A percentile compares a stretch with the other conserved stretches of the same genome.
Conservation (phyloP, 2,888 invertebrate genomes). For the Eupithecia subfuscata region DNA sequence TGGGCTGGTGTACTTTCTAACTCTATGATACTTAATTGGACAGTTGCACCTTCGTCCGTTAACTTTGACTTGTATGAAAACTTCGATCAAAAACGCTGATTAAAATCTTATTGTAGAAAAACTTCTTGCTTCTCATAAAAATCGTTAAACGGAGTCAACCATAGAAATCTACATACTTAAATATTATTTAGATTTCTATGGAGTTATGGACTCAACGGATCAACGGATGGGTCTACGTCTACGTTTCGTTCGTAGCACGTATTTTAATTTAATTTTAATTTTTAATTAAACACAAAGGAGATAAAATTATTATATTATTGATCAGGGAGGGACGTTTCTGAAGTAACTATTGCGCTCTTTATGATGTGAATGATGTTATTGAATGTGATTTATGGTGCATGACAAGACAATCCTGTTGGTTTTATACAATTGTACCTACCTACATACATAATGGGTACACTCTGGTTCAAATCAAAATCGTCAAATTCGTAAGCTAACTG, state of each 20-base stretch:
- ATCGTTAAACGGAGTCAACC: not conserved
- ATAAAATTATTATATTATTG: not conserved
- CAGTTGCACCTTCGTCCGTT: too few species aligned
- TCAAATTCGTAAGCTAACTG: too few species aligned
- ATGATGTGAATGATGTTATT: conserved; percentile 8
- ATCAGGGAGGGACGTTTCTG: not conserved
- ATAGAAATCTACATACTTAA: not conserved
- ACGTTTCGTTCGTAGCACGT: too few species aligned
- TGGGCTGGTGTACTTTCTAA: too few species aligned
- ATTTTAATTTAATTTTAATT: too few species aligned
- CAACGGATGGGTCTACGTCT: too few species aligned
- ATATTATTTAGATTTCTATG: not conserved
- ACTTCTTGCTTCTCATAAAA: not conserved
- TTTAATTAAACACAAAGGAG: not conserved
- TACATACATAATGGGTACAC: not conserved
- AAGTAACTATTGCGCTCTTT: conserved; percentile 13
- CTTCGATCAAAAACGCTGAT: too few species aligned
- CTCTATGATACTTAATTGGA: too few species aligned
- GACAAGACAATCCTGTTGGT: not conserved
- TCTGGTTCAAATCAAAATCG: not conserved
- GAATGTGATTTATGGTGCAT: conserved; percentile 20
- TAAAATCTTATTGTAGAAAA: too few species aligned
- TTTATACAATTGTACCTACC: too few species aligned
- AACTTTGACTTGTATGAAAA: too few species aligned
- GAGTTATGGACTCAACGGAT: too few species aligned